Conservation (phyloP, 2,797 vertebrate genomes). For the Nasua narica region DNA sequence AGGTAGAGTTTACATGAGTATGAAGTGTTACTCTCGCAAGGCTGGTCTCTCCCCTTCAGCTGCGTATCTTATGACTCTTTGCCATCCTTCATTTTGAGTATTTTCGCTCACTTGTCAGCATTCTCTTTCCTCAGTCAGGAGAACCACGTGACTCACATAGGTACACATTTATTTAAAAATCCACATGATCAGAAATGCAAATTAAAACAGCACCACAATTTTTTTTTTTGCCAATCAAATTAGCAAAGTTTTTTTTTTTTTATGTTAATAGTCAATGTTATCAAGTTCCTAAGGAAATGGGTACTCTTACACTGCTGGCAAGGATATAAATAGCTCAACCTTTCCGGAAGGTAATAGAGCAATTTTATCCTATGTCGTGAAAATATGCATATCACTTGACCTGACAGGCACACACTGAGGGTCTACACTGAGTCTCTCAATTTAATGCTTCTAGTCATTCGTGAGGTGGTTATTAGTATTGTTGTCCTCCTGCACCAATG, state of each 20-base stretch:
- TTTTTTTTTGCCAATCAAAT: background rate
- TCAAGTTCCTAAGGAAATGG: conserved; percentile 21
- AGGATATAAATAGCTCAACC: conserved; percentile 33
- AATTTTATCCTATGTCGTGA: conserved; percentile 28
- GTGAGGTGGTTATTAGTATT: background rate
- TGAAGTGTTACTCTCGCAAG: background rate
- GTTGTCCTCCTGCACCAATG: background rate
- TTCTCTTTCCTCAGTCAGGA: background rate
- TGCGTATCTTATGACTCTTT: background rate
- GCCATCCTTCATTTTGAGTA: background rate
- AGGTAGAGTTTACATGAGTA: background rate
- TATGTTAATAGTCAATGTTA: background rate
- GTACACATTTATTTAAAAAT: conserved; percentile 35
- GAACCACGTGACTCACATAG: background rate
- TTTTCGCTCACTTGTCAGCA: conserved; percentile 28
- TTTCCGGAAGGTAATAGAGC: conserved; percentile 1
- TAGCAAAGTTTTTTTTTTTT: background rate
- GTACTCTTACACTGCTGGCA: background rate
- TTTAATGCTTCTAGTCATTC: background rate
- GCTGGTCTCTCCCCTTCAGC: background rate
- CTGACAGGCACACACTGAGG: background rate
- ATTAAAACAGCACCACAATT: conserved; percentile 8
- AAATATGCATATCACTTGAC: conserved; percentile 32
- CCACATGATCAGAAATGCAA: conserved; percentile 40
- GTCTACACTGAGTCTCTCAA: background rate